Percentiles rank a stretch among this genome's conserved stretches.
phyloP scores from a whole-genome alignment of 1,140 invertebrate species.

The Drosophila miranda region DNA sequence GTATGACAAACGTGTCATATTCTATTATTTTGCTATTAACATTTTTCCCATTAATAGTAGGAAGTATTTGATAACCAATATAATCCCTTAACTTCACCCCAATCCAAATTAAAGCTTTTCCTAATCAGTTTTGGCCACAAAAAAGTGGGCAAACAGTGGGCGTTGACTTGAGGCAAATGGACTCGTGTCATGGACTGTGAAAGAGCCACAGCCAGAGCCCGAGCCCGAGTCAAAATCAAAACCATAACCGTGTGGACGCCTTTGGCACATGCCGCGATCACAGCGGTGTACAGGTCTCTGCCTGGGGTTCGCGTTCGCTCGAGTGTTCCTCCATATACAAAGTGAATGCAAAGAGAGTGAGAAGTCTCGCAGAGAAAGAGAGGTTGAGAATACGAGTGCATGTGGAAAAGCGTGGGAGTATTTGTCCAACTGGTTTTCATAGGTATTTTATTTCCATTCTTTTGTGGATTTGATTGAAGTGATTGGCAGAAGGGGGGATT shows the following conservation, averaged over 20 bases:
- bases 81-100: neutral
- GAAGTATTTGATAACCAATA: slow-evolving; percentile 15
- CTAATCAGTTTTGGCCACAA: slow-evolving; percentile 44
- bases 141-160: slow-evolving; percentile 43
- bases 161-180: slow-evolving; percentile 39
- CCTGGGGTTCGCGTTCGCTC: slow-evolving; percentile 56
- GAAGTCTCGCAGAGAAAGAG: slow-evolving; percentile 20
- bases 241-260: slow-evolving; percentile 36
- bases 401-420: slow-evolving; percentile 64
- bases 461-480: slow-evolving; percentile 19
- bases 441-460: slow-evolving; percentile 8
- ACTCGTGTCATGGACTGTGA: slow-evolving; percentile 26
- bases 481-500: neutral
- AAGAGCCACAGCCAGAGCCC: neutral
- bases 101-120: slow-evolving; percentile 4
- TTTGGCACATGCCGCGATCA: slow-evolving; percentile 78
- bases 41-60: neutral
- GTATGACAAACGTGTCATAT: neutral
- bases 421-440: slow-evolving; percentile 43
- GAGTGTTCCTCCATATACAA: slow-evolving; percentile 52
- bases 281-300: slow-evolving; percentile 65
- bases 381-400: slow-evolving; percentile 21
- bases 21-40: no score
- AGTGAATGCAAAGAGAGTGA: slow-evolving; percentile 31
- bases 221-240: slow-evolving; percentile 25